Percentiles rank a stretch among this genome's conserved stretches.
Evolutionary conservation across 2,888 invertebrate genomes (phyloP).

Genomic region (Drosophila aldrichi): DNA sequence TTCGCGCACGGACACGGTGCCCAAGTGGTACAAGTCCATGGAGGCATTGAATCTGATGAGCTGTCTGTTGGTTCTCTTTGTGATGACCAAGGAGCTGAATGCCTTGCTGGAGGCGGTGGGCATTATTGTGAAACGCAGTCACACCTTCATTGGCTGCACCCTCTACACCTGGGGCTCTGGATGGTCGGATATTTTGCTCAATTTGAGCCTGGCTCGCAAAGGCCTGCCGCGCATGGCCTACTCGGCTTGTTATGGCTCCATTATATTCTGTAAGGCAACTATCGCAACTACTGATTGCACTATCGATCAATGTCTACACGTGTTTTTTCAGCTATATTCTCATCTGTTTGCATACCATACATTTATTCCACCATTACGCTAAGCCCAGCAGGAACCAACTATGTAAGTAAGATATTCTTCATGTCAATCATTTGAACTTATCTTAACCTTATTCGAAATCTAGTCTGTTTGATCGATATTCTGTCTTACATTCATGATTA

Average conservation of each 20-base stretch:
- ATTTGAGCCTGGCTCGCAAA: conserved; percentile 20
- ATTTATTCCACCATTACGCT: background rate
- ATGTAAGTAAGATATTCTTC: conserved; percentile 7
- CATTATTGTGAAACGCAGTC: conserved; percentile 30
- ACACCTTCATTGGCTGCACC: conserved; percentile 46
- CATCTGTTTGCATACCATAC: conserved; percentile 28
- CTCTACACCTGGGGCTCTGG: conserved; percentile 45
- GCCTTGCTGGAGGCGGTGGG: conserved; percentile 39
- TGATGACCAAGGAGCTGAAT: conserved; percentile 28
- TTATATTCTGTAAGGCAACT: conserved; percentile 32
- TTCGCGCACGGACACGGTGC: conserved; percentile 38
- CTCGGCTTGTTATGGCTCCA: conserved; percentile 35
- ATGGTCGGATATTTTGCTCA: conserved; percentile 24
- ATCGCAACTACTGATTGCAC: too few relatives aligned
- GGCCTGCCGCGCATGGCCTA: conserved; percentile 53
- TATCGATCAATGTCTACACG: background rate
- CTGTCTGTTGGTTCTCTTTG: conserved; percentile 13
- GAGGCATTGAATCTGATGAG: conserved; percentile 3
- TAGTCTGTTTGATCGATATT: background rate
- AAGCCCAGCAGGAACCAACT: background rate
- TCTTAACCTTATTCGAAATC: too few relatives aligned
- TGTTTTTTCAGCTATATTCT: conserved; percentile 24
- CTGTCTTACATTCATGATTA: background rate
- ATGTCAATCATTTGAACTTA: too few relatives aligned
- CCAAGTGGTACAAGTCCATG: conserved; percentile 26